Base-by-base conservation (phyloP, 2,888 invertebrate species). In the Drosophila quinaria region DNA sequence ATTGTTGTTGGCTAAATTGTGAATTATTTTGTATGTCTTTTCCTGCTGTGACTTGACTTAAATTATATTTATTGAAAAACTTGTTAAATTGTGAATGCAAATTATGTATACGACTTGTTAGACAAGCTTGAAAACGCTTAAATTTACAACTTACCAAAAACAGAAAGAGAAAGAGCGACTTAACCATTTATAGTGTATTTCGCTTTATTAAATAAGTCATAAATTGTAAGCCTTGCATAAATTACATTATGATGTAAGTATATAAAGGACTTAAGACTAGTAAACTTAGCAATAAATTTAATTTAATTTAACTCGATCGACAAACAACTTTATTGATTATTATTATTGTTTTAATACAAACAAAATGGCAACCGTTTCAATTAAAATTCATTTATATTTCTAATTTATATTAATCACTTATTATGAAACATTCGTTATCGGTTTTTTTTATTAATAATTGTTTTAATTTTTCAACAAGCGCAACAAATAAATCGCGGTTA, bases 281-380 rank as follows among this genome's bases (percentile, higher is more conserved):
- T 9, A 29, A 46, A 58, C 56, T 46, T 47, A 59, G 51, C 47
- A 58, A 55, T 29, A 46, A 17, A 58, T 42, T 29, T 49, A 17
- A 58, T 42, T 44, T 63, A 60, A 65, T 50, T 63, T 69, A 44
- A 65, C 59, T 64, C 50, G 49, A 46, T 62, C 39, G 37, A 65
- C 70, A 74, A 74, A 62, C 66, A 80, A 78, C 78, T 62, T 42
- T 22, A 59, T 65, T 63, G 25, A 47, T 47, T 62, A 44, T 56
- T 56, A 33, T 50, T 25, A 17, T 37, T 54, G 49, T 62, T 59
- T 59, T 52, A 61, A 59, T 66, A 63, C 55, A 52, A 78, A 63
- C 76, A 65, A 67, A 77, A 71, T 77, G 74, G 68, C 77, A 80
- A 83, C 81, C 73, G 47, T 77, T 77, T 58, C 9, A 69, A 74